Evolutionary conservation across 2,797 vertebrate species (phyloP), one percentile per base, ranked within the genome.

Genomic region (Lacerta bilineata): DNA sequence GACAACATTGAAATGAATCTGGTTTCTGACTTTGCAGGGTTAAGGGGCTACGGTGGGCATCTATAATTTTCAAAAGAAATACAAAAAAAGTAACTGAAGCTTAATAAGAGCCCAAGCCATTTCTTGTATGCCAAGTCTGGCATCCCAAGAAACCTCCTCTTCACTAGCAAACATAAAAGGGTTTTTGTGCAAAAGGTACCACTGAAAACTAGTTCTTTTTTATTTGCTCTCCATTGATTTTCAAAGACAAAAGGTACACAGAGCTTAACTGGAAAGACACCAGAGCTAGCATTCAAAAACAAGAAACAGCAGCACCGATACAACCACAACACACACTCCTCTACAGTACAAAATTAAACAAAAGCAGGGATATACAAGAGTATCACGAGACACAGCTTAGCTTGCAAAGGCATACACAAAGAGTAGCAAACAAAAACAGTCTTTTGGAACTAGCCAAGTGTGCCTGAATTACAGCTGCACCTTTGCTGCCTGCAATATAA

Each of bases 211-310:
- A 88, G 83, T 50, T 90, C 87, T 91, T 91, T 93, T 17, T 77
- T 93, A 94, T 93, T 93, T 93, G 88, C 89, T 95, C 84, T 93
- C 87, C 90, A 95, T 93, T 95, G 94, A 94, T 95, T 96, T 95
- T 94, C 89, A 94, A 90, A 95, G 94, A 95, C 93, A 93, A 94
- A 96, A 94, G 92, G 81, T 92, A 93, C 90, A 88, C 29, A 93
- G 90, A 92, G 92, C 91, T 95, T 94, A 95, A 95, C 89, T 88
- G 90, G 92, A 95, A 94, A 90, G 90, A 93, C 92, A 95, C 92
- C 93, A 95, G 92, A 86, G n/a, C 87, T 80, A 92, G 90, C 87
- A 93, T 91, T 95, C 93, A 94, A 80, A 83, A 91, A 87, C 80
- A 91, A 92, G 91, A 83, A 93, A 91, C 74, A 88, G 90, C 87